Percentiles rank a stretch among this genome's conserved stretches.
These are phyloP conservation scores for Amniataba percoides DNA, from an alignment of 2,797 vertebrate genomes.

Conservation along the genomic window DNA sequence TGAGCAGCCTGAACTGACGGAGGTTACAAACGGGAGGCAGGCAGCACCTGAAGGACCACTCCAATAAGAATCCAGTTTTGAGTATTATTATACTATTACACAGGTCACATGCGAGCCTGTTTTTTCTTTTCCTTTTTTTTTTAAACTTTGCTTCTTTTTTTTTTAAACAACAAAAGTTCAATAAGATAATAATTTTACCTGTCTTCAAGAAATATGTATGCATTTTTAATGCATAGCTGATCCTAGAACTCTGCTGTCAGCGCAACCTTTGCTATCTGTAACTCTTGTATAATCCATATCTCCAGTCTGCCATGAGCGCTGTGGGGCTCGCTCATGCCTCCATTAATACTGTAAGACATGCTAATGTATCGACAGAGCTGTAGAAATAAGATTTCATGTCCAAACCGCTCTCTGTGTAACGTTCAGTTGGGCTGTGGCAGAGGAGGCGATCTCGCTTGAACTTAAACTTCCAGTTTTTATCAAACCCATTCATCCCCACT, in stretches of 20 bases:
- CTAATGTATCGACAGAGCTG: conserved; percentile 46
- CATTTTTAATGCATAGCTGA: conserved; percentile 59
- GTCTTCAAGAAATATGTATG: conserved; percentile 53
- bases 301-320: conserved; percentile 40
- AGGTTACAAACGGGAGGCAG: conserved; percentile 53
- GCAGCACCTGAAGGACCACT: conserved; percentile 80
- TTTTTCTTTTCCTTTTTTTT: conserved; percentile 21
- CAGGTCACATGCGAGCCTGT: conserved; percentile 53
- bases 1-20: conserved; percentile 59
- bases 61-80: conserved; percentile 75
- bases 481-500: conserved; percentile 9
- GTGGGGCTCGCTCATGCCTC: conserved; percentile 22
- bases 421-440: conserved; percentile 5
- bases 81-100: conserved; percentile 64
- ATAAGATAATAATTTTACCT: conserved; percentile 44
- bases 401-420: conserved; percentile 39
- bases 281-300: conserved; percentile 61
- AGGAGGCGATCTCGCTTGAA: conserved; percentile 24
- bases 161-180: conserved; percentile 41
- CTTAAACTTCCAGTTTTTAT: conserved; percentile 34
- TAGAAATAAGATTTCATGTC: conserved; percentile 47
- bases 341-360: conserved; percentile 29
- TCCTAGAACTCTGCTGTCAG: conserved; percentile 47
- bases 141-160: conserved; percentile 33
- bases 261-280: conserved; percentile 45